Evolutionary conservation across 1,140 invertebrate species (phyloP).

Genomic region (Eueides isabella): DNA sequence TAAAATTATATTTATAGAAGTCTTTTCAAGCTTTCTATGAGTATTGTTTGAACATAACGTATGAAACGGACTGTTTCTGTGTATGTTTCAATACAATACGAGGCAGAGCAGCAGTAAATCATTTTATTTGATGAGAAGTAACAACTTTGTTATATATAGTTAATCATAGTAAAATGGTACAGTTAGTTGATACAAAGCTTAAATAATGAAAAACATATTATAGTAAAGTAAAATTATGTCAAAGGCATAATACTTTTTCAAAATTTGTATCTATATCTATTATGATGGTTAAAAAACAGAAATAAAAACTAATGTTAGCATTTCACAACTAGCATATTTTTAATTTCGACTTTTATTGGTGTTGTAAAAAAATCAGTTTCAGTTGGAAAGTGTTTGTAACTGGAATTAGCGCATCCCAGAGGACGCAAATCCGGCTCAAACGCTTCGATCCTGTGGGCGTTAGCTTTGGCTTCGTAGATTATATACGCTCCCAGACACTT

Average conservation of each 20-base stretch:
- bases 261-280: too few species aligned
- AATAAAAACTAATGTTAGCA: background rate
- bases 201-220: too few species aligned
- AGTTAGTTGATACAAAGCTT: background rate
- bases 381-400: conserved; percentile 35
- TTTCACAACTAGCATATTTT: background rate
- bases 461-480: conserved; percentile 35
- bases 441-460: conserved; percentile 26
- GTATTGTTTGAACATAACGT: background rate
- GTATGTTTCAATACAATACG: background rate
- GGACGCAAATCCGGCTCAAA: conserved; percentile 41
- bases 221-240: too few species aligned
- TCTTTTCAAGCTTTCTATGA: background rate
- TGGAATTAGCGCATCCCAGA: conserved; percentile 32
- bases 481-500: conserved; percentile 35
- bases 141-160: background rate
- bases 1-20: background rate
- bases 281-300: background rate
- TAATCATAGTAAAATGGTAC: background rate
- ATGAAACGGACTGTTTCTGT: background rate
- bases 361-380: background rate
- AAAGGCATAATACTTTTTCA: too few species aligned
- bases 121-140: conserved; percentile 1
- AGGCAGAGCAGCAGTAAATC: background rate
- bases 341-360: background rate